Evolutionary conservation across 2,888 invertebrate genomes (phyloP).

Genomic region (Coecobrya sp.): DNA sequence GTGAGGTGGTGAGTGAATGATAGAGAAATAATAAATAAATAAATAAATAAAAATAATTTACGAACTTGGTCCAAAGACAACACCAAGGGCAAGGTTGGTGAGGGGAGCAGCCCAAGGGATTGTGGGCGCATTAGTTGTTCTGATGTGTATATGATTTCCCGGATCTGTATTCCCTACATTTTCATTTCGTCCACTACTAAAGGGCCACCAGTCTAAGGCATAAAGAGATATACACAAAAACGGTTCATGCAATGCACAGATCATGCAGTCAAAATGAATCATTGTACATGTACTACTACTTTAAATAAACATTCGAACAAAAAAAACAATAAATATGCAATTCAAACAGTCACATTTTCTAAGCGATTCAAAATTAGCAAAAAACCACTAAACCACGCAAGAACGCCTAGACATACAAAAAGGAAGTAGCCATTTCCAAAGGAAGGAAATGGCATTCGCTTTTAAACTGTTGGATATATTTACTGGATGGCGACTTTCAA

Average conservation of each 20-base stretch:
- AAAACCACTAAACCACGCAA: constrained; percentile 8
- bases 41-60: constrained; percentile 84
- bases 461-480: not conserved
- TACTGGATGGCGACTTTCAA: not conserved
- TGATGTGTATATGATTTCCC: constrained; percentile 84
- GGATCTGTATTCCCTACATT: constrained; percentile 85
- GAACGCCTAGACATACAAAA: constrained; percentile 1
- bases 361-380: constrained; percentile 9
- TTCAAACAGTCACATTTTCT: not conserved
- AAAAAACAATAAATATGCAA: constrained; percentile 18
- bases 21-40: constrained; percentile 66
- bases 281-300: constrained; percentile 24
- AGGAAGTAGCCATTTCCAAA: not conserved
- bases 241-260: constrained; percentile 85
- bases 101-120: constrained; percentile 86
- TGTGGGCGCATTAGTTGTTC: constrained; percentile 83
- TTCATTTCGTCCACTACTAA: constrained; percentile 86
- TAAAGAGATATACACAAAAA: constrained; percentile 84
- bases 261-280: constrained; percentile 71
- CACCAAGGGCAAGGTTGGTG: constrained; percentile 86
- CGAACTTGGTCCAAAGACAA: constrained; percentile 87
- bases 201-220: constrained; percentile 86
- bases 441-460: not conserved
- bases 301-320: constrained; percentile 9
- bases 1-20: constrained; percentile 45